Evolutionary conservation across 2,113 vertebrate genomes (phyloP).

Genomic region (Hippocampus abdominalis): DNA sequence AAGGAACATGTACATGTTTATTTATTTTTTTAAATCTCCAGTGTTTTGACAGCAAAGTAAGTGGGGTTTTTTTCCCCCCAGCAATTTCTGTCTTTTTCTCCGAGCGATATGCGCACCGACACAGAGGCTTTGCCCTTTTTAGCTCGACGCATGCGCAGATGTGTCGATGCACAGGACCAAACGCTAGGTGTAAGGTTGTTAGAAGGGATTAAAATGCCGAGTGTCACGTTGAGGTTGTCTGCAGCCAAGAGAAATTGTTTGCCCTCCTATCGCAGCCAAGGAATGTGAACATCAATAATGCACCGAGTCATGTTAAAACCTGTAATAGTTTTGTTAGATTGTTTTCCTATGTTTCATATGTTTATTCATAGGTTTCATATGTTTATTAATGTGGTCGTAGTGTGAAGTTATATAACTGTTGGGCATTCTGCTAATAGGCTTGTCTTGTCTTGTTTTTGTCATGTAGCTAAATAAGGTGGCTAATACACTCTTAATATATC

Average conservation of each 20-base stretch:
- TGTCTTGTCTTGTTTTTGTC: not conserved
- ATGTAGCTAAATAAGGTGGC: not conserved
- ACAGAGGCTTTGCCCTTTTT: no score
- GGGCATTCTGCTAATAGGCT: not conserved
- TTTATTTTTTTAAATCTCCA: no score
- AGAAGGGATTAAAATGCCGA: slow-evolving; percentile 41
- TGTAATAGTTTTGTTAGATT: not conserved
- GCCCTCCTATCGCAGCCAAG: slow-evolving; percentile 27
- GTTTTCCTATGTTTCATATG: not conserved
- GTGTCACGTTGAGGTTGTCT: slow-evolving; percentile 31
- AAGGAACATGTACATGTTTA: no score
- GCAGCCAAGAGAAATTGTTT: slow-evolving; percentile 26
- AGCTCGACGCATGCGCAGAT: no score
- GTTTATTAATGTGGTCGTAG: not conserved
- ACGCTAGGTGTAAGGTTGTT: slow-evolving; percentile 7
- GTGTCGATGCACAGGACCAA: no score
- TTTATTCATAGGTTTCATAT: not conserved
- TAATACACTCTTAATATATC: not conserved
- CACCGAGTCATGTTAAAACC: not conserved
- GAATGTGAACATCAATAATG: slow-evolving; percentile 34
- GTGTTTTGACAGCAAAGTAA: no score
- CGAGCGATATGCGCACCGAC: no score
- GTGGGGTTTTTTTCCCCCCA: no score
- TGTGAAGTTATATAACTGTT: not conserved
- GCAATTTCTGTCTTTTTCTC: no score